Base-by-base conservation (phyloP, 2,888 invertebrate genomes). In the Erebia ligea region DNA sequence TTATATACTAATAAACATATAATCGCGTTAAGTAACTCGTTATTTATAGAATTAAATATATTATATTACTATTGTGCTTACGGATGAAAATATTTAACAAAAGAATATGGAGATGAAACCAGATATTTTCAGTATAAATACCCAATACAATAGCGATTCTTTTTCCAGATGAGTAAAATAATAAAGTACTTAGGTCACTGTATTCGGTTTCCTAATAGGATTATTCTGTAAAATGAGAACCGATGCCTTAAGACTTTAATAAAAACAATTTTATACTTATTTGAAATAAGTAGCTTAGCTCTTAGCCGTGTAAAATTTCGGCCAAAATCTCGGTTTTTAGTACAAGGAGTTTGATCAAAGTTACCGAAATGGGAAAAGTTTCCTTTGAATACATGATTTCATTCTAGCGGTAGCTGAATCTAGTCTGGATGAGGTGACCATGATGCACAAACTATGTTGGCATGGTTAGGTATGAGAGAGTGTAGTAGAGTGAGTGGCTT, bases 131-230 rank as follows among this genome's bases (percentile, higher is more conserved):
- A 50, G 50, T 50, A 50, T n/a, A 50, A 45, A n/a, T 50, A n/a
- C n/a, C 6, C 6, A 11, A 48, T 48, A 48, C 15, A 50, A 50
- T 50, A 50, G 50, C 15, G 0, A n/a, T 50, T n/a, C 5, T 50
- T 13, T 50, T 50, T 15, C n/a, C 50, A 50, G 13, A 50, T 50
- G n/a, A 50, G 50, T n/a, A 50, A 50, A 50, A 50, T n/a, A 50
- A 50, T 5, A n/a, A 50, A 50, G 50, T 50, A n/a, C n/a, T n/a
- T n/a, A 50, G 50, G 50, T 15, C 50, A 3, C 50, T 17, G 19
- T 54, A 19, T 54, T 54, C 17, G 10, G 17, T 54, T 54, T 54
- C 54, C 45, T 54, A 19, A 54, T 54, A 54, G 19, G 54, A 54
- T 54, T 54, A 17, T 17, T 54, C 9, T 19, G 17, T 17, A 19